phyloP scores from a whole-genome alignment of 1,140 invertebrate genomes.

The Araneus ventricosus region DNA sequence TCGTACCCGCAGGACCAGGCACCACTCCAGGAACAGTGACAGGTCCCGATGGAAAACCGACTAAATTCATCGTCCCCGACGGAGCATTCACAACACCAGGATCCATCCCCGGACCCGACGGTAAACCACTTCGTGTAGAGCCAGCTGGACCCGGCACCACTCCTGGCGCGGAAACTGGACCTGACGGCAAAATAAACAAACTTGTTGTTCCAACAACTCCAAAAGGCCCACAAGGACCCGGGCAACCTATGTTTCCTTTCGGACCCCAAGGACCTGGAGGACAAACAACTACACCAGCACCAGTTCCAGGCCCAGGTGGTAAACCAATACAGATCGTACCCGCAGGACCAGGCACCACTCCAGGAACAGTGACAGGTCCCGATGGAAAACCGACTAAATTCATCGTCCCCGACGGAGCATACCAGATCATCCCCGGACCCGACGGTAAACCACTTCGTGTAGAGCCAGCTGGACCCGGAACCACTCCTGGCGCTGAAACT shows the following conservation, averaged over 20 bases:
- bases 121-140: constrained; percentile 24
- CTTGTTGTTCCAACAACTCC: background rate
- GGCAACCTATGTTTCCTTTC: too few relatives aligned
- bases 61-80: background rate
- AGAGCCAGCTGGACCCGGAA: too few relatives aligned
- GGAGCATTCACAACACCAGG: constrained; percentile 34
- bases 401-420: background rate
- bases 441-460: background rate
- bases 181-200: background rate
- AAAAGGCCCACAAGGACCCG: background rate
- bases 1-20: constrained; percentile 28
- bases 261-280: background rate
- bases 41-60: constrained; percentile 2
- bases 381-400: constrained; percentile 13
- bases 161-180: constrained; percentile 25
- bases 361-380: background rate
- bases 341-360: constrained; percentile 48
- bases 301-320: constrained; percentile 14
- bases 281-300: background rate
- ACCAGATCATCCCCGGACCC: background rate
- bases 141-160: constrained; percentile 42
- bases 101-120: background rate
- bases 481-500: too few relatives aligned
- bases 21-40: constrained; percentile 27
- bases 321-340: background rate